Percentiles rank a stretch among this genome's conserved stretches.
These are phyloP conservation scores for Zosterops hypoxanthus DNA, from an alignment of 2,113 vertebrate species.

Conservation along the genomic window DNA sequence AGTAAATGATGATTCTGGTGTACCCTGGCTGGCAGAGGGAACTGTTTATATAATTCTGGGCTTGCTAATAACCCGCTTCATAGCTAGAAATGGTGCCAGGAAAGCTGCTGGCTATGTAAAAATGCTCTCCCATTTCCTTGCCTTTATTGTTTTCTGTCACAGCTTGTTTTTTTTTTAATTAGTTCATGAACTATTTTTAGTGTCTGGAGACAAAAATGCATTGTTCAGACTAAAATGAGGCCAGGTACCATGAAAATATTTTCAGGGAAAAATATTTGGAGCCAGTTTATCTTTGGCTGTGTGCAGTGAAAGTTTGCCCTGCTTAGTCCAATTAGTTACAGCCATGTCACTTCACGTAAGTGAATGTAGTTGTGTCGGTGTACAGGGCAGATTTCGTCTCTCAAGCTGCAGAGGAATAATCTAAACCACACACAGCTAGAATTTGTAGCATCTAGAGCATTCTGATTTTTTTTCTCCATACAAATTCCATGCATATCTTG, in stretches of 20 bases:
- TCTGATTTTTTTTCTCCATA: not conserved
- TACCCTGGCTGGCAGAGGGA: constrained; percentile 23
- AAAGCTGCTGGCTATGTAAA: constrained; percentile 56
- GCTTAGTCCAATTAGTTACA: constrained; percentile 47
- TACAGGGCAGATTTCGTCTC: not conserved
- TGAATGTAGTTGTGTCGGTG: not conserved
- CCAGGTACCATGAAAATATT: constrained; percentile 33
- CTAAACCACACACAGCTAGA: not conserved
- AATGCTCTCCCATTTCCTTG: constrained; percentile 39
- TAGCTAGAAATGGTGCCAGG: constrained; percentile 54
- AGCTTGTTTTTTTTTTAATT: constrained; percentile 55
- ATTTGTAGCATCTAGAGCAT: not conserved
- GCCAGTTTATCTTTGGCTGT: not conserved
- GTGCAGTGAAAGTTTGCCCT: not conserved
- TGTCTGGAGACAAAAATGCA: constrained; percentile 11
- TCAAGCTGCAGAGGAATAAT: not conserved
- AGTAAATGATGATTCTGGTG: constrained; percentile 29
- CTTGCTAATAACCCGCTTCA: constrained; percentile 57
- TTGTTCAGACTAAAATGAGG: constrained; percentile 22
- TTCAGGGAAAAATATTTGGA: not conserved
- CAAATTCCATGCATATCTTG: not conserved
- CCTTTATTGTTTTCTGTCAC: constrained; percentile 58
- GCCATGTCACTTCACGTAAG: not conserved
- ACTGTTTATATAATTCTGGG: constrained; percentile 63
- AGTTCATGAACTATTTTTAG: constrained; percentile 31